Percentiles rank a stretch among this genome's conserved stretches.
Evolutionary conservation across 2,888 invertebrate genomes (phyloP).

Genomic region (Bellardia bayeri): DNA sequence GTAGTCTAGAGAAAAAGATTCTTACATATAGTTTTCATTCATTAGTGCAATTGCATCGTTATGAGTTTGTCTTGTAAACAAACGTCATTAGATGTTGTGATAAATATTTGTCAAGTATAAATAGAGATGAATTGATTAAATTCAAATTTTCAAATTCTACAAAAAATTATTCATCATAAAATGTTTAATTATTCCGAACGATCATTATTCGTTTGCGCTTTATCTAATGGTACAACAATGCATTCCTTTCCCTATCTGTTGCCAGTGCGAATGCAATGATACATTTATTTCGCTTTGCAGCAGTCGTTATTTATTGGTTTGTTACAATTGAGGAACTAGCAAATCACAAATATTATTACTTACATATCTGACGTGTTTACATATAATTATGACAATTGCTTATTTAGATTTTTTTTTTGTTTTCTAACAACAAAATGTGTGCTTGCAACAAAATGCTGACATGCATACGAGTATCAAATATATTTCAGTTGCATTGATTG

Average conservation of each 20-base stretch:
- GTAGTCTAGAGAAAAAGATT: too few relatives aligned
- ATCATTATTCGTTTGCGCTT: too few relatives aligned
- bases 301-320: conserved; percentile 40
- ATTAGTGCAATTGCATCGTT: too few relatives aligned
- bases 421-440: conserved; percentile 10
- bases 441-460: conserved; percentile 31
- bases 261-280: conserved; percentile 55
- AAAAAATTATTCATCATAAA: too few relatives aligned
- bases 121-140: too few relatives aligned
- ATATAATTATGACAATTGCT: conserved; percentile 73
- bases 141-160: too few relatives aligned
- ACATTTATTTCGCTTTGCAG: conserved; percentile 36
- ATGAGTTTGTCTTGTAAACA: too few relatives aligned
- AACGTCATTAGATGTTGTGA: too few relatives aligned
- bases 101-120: too few relatives aligned
- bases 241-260: conserved; percentile 8
- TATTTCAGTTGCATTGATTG: conserved; percentile 4
- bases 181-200: too few relatives aligned
- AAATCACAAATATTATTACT: conserved; percentile 70
- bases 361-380: conserved; percentile 72
- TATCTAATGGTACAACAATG: not conserved
- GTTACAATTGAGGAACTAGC: conserved; percentile 71
- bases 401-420: conserved; percentile 58
- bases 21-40: too few relatives aligned
- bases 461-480: conserved; percentile 32